These are phyloP conservation scores for Drosophila diplacantha DNA, from an alignment of 2,888 invertebrate genomes.

Conservation along the genomic window DNA sequence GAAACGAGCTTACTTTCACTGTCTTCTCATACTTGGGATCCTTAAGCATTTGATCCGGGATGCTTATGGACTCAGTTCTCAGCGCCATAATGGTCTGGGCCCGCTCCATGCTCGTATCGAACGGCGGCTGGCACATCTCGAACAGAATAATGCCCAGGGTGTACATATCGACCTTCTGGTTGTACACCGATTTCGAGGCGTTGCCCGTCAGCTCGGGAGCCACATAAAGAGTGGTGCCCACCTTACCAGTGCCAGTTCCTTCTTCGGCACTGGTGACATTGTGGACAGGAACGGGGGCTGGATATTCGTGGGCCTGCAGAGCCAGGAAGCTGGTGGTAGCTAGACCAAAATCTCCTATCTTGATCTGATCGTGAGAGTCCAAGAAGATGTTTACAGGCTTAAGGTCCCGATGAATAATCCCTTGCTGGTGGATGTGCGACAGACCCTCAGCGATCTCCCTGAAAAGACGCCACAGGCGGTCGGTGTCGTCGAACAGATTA, in stretches of 20 bases:
- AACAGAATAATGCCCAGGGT: constrained; percentile 94
- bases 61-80: constrained; percentile 82
- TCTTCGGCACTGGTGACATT: constrained; percentile 70
- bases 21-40: constrained; percentile 74
- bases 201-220: constrained; percentile 92
- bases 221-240: constrained; percentile 96
- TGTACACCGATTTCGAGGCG: constrained; percentile 86
- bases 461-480: constrained; percentile 93
- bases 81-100: constrained; percentile 86
- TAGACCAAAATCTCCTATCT: constrained; percentile 98
- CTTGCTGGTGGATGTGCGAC: constrained; percentile 94
- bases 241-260: constrained; percentile 84
- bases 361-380: constrained; percentile 93
- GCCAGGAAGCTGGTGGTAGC: constrained; percentile 88
- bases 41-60: constrained; percentile 84
- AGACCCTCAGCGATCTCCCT: constrained; percentile 94
- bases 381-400: constrained; percentile 97
- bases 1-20: constrained; percentile 79
- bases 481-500: constrained; percentile 85
- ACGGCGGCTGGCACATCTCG: constrained; percentile 94
- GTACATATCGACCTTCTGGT: constrained; percentile 93
- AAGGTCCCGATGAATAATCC: constrained; percentile 90
- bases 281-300: constrained; percentile 41
- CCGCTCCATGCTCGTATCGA: constrained; percentile 93
- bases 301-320: constrained; percentile 70